phyloP scores from a whole-genome alignment of 2,113 vertebrate species.

The Sminthopsis crassicaudata region DNA sequence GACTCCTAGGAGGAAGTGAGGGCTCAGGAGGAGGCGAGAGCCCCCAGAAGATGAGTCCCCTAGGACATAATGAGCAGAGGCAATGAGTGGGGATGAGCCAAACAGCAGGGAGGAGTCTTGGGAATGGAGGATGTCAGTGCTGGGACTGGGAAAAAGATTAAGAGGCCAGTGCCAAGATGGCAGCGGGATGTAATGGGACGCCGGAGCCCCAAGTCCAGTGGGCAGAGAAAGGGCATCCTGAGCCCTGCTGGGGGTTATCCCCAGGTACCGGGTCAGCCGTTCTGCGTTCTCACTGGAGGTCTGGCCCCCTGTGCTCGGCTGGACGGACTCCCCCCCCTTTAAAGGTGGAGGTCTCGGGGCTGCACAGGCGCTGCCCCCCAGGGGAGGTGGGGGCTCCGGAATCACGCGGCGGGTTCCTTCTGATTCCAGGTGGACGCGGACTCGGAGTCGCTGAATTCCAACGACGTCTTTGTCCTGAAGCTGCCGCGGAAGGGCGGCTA shows the following conservation, averaged over 20 bases:
- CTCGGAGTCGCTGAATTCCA: slow-evolving; percentile 90
- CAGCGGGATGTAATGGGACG: too few species aligned
- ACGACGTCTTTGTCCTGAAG: slow-evolving; percentile 93
- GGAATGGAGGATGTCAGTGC: neutral
- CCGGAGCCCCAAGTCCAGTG: neutral
- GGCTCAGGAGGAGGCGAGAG: neutral
- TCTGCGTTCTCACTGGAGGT: neutral
- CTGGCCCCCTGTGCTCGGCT: neutral
- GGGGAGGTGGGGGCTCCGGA: too few species aligned
- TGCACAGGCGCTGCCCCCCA: too few species aligned
- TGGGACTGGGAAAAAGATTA: neutral
- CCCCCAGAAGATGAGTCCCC: too few species aligned
- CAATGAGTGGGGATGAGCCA: too few species aligned
- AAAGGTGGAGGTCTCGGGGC: too few species aligned
- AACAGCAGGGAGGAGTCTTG: neutral
- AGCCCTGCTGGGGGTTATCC: too few species aligned
- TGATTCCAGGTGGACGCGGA: slow-evolving; percentile 87
- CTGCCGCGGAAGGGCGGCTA: slow-evolving; percentile 84
- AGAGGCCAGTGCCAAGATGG: neutral
- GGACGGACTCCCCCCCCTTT: too few species aligned
- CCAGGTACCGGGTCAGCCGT: too few species aligned
- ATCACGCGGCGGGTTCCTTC: slow-evolving; percentile 11
- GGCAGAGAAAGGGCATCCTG: too few species aligned
- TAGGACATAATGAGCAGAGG: too few species aligned
- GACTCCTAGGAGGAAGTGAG: neutral